Base-by-base conservation (phyloP, 2,113 vertebrate genomes). In the Chiloscyllium plagiosum region DNA sequence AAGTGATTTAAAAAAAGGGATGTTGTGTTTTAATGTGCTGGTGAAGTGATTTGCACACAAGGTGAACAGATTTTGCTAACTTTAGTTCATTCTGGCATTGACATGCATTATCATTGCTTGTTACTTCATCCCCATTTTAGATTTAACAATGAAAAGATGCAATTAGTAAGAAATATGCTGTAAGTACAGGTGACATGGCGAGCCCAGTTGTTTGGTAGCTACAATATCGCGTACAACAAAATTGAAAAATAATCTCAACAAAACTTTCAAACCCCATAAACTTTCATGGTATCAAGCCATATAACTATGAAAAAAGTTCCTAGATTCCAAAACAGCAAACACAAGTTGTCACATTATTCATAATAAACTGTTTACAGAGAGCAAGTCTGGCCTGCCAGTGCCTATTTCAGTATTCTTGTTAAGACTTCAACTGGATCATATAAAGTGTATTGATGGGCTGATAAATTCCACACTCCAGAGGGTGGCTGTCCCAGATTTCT, bases 381-480 rank as follows among this genome's bases (percentile, higher is more conserved):
- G n/a, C 20, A 26, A 24, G 37, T 47, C 24, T 72, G 47, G 37
- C 61, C 37, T 95, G 26, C 37, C 68, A 69, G 42, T 70, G 66
- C 20, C 20, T 70, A 70, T 70, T 94, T 76, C 47, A 76, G 68
- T 52, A 29, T 72, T 95, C 26, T 33, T 95, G 94, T 70, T 50
- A 93, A 95, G 94, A 95, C 26, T 47, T 95, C 47, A 76, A 12
- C 13, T 95, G 94, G 61, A 93, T 66, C 61, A 76, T 70, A 95
- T 72, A 95, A 95, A 72, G 42, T 95, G 52, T 72, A 26, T 52
- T 72, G 69, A 95, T 95, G 42, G 69, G 69, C 94, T 95, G 69
- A 50, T 95, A 72, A 95, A 76, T 95, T 95, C 68, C 47, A 95
- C 37, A 95, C 94, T 76, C 68, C 94, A 72, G 94, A 72, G 68